A percentile compares a stretch with the other conserved stretches of the same genome.
Conservation (phyloP, 2,113 vertebrate genomes). For the Chascanopsetta lugubris region DNA sequence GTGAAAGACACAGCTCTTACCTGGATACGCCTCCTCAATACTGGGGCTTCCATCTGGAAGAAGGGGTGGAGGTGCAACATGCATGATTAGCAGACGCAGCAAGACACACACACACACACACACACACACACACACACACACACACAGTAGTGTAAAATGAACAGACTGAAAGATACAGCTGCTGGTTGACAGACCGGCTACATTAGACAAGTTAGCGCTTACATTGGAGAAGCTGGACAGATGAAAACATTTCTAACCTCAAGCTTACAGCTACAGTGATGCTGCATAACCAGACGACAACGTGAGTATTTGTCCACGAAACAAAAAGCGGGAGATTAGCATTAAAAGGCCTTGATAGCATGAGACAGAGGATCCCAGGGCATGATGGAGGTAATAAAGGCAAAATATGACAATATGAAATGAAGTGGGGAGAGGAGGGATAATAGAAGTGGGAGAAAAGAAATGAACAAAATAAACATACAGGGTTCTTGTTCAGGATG, state of each 20-base stretch:
- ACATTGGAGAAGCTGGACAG: constrained; percentile 1
- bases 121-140: constrained; percentile 47
- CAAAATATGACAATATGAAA: neutral
- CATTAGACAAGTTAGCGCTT: neutral
- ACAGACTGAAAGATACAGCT: constrained; percentile 25
- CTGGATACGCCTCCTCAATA: constrained; percentile 91
- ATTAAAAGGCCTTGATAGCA: too few relatives aligned
- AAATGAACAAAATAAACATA: constrained; percentile 58
- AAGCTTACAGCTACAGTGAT: constrained; percentile 2
- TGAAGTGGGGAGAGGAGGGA: too few relatives aligned
- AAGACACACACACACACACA: constrained; percentile 78
- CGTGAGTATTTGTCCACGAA: too few relatives aligned
- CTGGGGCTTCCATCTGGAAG: constrained; percentile 92
- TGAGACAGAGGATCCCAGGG: too few relatives aligned
- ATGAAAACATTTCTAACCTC: neutral
- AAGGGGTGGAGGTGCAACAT: constrained; percentile 91
- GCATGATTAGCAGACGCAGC: constrained; percentile 89
- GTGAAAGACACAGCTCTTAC: constrained; percentile 84
- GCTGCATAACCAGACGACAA: constrained; percentile 4
- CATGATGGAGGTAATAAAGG: too few relatives aligned
- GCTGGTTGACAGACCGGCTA: neutral
- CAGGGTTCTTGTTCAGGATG: constrained; percentile 70
- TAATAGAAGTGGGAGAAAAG: neutral
- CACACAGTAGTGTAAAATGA: constrained; percentile 46
- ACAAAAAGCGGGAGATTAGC: too few relatives aligned